phyloP scores from a whole-genome alignment of 2,113 vertebrate species.

The Burhinus oedicnemus region DNA sequence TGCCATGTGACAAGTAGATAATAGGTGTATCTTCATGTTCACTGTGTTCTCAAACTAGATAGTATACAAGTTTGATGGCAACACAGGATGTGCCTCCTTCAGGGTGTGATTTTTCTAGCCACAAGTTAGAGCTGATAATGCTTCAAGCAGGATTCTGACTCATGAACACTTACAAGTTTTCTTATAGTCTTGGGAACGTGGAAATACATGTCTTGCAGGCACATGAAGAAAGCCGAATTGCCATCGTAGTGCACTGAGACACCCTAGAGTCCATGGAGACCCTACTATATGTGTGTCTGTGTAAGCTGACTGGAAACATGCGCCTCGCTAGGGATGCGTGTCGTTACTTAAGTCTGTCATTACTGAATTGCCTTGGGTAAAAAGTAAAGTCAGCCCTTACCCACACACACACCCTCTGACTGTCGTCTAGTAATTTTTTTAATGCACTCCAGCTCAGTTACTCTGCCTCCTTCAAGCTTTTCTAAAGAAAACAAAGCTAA shows the following conservation, averaged over 20 bases:
- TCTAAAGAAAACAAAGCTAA: neutral
- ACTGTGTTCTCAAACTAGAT: accelerated
- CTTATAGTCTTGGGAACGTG: neutral
- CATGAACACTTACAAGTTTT: neutral
- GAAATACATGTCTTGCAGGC: neutral
- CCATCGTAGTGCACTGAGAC: accelerated
- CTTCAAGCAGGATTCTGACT: neutral
- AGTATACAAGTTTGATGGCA: accelerated
- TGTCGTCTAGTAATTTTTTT: neutral
- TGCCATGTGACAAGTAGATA: neutral
- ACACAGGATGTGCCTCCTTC: neutral
- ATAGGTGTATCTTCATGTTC: accelerated
- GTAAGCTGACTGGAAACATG: neutral
- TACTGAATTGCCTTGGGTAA: neutral
- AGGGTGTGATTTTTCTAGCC: neutral
- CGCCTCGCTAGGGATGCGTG: accelerated
- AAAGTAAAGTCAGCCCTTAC: neutral
- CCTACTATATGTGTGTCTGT: accelerated
- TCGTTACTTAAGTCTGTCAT: accelerated
- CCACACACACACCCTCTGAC: accelerated
- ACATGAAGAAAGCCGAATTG: neutral
- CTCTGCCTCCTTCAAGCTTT: neutral
- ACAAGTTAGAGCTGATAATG: neutral
- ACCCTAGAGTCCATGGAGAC: accelerated
- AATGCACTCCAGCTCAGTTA: neutral